Base-by-base conservation (phyloP, 2,113 vertebrate species). In the Noctilio leporinus region DNA sequence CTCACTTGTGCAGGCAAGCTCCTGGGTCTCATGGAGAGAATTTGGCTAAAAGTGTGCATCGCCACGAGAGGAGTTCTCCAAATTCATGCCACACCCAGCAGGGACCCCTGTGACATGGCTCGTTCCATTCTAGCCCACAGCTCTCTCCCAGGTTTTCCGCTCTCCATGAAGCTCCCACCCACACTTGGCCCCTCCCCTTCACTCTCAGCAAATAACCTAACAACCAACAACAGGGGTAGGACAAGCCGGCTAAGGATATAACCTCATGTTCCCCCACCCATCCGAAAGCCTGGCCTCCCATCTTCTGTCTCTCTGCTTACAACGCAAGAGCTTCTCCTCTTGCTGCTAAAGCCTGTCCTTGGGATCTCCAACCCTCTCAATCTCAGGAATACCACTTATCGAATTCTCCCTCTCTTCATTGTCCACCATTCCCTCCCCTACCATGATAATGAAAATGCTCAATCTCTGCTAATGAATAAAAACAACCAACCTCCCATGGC, bases 131-230 rank as follows among this genome's bases (percentile, higher is more conserved):
- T 81, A 24, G 70, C 51, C 51, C 76, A 45, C 51, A 51, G n/a
- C 69, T 45, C 17, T 91, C 24, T 28, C 16, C 28, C 49, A 24
- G 30, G 5, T 70, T 70, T 72, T 65, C 64, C 24, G 30, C 38
- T 81, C 77, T 82, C 53, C 7, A 12, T 1, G 86, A 59, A 77
- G 82, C 94, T 85, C 15, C 80, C 78, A 53, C 51, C 69, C 91
- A 90, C 88, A 43, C 47, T 1, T 38, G 55, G 70, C 93, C 83
- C 92, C 86, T 83, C 77, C 76, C 55, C 86, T 84, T 77, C 78
- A 22, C 57, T 75, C 78, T 77, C 92, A 91, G 65, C 78, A 67
- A 95, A n/a, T 94, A 85, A 91, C 82, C 94, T 86, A 86, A 91
- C 67, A 64, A n/a, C 78, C 51, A 51, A 85, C 12, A 65, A 38